A percentile compares a stretch with the other conserved stretches of the same genome.
Evolutionary conservation across 2,888 invertebrate species (phyloP).

Genomic region (Drosophila aldrichi): DNA sequence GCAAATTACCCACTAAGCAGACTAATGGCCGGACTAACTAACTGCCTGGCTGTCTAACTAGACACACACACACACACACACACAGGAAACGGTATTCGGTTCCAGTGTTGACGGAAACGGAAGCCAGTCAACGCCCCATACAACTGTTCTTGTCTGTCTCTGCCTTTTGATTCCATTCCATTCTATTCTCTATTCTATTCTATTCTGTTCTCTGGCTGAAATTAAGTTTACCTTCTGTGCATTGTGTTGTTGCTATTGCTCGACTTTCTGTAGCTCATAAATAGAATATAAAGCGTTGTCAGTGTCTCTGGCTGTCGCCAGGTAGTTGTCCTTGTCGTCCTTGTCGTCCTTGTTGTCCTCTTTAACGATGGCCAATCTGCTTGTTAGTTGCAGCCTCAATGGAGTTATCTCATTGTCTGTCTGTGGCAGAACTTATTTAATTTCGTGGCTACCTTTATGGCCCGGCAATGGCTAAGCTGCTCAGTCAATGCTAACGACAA

Average conservation of each 20-base stretch:
- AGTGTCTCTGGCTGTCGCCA: constrained; percentile 24
- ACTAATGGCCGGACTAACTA: constrained; percentile 58
- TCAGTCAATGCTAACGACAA: constrained; percentile 25
- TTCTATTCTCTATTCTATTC: too few relatives aligned
- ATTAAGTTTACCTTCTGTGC: constrained; percentile 34
- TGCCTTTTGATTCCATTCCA: constrained; percentile 10
- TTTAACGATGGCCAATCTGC: constrained; percentile 50
- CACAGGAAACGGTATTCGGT: constrained; percentile 56
- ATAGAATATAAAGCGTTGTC: constrained; percentile 44
- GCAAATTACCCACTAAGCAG: constrained; percentile 65
- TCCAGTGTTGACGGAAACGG: constrained; percentile 67
- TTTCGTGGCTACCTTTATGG: constrained; percentile 45
- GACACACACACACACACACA: constrained; percentile 11
- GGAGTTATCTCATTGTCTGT: constrained; percentile 2
- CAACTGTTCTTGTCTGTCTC: constrained; percentile 1
- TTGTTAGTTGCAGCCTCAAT: constrained; percentile 38
- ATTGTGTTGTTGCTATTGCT: constrained; percentile 23
- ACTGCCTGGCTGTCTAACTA: constrained; percentile 14
- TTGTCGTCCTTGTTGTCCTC: too few relatives aligned
- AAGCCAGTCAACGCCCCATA: constrained; percentile 39
- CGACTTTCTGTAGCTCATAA: constrained; percentile 34
- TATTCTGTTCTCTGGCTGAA: constrained; percentile 14
- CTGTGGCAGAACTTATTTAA: constrained; percentile 38
- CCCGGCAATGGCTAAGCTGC: constrained; percentile 17
- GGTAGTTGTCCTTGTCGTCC: constrained; percentile 20